Conservation (phyloP, 2,888 invertebrate species). For the Ganaspis brasiliensis region DNA sequence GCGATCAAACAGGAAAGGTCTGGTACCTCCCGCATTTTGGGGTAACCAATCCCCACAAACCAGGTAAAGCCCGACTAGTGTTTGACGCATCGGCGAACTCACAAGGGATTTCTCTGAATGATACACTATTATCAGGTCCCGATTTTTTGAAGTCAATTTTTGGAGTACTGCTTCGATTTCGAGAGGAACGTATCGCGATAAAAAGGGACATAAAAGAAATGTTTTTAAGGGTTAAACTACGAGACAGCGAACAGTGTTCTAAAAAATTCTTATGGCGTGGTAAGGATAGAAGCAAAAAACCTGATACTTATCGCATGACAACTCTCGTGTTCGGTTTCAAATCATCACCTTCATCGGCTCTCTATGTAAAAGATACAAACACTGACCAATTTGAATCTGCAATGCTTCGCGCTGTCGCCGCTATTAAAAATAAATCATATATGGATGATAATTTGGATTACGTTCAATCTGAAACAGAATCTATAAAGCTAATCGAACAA, state of each 20-base stretch:
- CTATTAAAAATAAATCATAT: constrained; percentile 54
- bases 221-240: too few relatives aligned
- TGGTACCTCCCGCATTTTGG: constrained; percentile 61
- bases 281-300: constrained; percentile 16
- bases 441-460: constrained; percentile 41
- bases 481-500: constrained; percentile 53
- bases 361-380: constrained; percentile 66
- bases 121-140: constrained; percentile 69
- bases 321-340: constrained; percentile 63
- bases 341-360: constrained; percentile 46
- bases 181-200: constrained; percentile 71
- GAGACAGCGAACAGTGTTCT: constrained; percentile 66
- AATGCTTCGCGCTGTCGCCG: constrained; percentile 58
- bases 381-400: constrained; percentile 56
- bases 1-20: neutral
- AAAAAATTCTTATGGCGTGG: constrained; percentile 64
- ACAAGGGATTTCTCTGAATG: constrained; percentile 61
- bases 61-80: constrained; percentile 64
- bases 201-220: constrained; percentile 72
- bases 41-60: constrained; percentile 64
- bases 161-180: constrained; percentile 73
- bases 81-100: constrained; percentile 69
- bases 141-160: constrained; percentile 69
- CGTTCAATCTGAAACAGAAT: constrained; percentile 42
- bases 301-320: constrained; percentile 61